Evolutionary conservation across 2,113 vertebrate species (phyloP), one percentile per base, ranked within the genome.

Genomic region (Shinisaurus crocodilurus): DNA sequence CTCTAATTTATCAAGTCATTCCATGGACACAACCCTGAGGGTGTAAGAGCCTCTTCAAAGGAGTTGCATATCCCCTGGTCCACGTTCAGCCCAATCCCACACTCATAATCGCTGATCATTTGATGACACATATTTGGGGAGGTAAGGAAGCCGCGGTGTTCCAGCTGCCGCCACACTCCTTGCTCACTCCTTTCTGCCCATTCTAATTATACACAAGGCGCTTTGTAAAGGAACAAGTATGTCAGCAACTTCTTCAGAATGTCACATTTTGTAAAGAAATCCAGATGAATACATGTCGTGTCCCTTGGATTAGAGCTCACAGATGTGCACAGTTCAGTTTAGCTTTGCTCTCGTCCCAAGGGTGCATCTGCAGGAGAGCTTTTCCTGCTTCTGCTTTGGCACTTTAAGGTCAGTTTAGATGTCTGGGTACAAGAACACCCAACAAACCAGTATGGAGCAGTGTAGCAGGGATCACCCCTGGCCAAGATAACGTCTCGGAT

Each of bases 161-260:
- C 37, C 74, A 40, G 54, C 0, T 0, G 57, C 60, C 16, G 32
- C 20, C 72, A 54, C 54, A 54, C 8, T 34, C 4, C 84, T 1
- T 1, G 8, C 0, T 0, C 1, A 63, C 1, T 1, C 0, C 54
- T 65, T 8, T 1, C 0, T 25, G 0, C 2, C 0, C 0, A 27
- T 29, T 74, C 65, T 40, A 7, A 32, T 18, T 37, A 70, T 0
- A 0, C 0, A 0, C 48, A 2, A 0, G 7, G 32, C 0, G 2
- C 37, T 79, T 1, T 1, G 65, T 23, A 40, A 1, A 65, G 43
- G 0, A 1, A 5, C 0, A 5, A 0, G 1, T 2, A 0, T 7
- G 69, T 80, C 86, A 83, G 75, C 0, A 6, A 5, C 43, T 40
- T 37, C 18, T 0, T 18, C 5, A 1, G 1, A 7, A 34, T 3